A percentile compares a stretch with the other conserved stretches of the same genome.
These are phyloP conservation scores for Drosophila repleta DNA, from an alignment of 1,140 invertebrate genomes.

Conservation along the genomic window DNA sequence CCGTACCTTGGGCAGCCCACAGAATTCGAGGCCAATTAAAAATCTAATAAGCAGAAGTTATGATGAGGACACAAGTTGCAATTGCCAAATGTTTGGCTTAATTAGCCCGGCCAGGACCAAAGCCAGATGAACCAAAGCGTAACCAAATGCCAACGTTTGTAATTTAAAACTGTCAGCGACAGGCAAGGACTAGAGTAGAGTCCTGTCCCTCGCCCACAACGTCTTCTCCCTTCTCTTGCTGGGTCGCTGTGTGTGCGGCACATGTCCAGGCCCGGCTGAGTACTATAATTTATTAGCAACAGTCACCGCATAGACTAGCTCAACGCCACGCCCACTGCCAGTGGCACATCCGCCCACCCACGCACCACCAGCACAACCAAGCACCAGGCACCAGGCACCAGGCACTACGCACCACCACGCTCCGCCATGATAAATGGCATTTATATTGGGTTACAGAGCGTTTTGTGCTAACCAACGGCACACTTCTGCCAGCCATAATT, in stretches of 20 bases:
- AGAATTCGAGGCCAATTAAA: slow-evolving; percentile 65
- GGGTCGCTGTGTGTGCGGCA: slow-evolving; percentile 36
- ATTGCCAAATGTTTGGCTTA: slow-evolving; percentile 70
- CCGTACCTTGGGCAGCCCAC: not conserved
- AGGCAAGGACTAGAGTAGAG: slow-evolving; percentile 26
- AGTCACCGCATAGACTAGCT: slow-evolving; percentile 60
- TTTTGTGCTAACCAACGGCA: slow-evolving; percentile 55
- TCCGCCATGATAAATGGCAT: slow-evolving; percentile 74
- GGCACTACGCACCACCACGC: not conserved
- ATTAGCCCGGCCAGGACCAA: slow-evolving; percentile 48
- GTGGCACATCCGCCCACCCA: not conserved
- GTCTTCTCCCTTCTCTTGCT: not conserved
- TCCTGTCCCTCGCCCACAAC: not conserved
- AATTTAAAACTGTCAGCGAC: slow-evolving; percentile 77
- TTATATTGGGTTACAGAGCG: slow-evolving; percentile 76
- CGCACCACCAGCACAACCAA: not conserved
- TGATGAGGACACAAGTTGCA: slow-evolving; percentile 57
- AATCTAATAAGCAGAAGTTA: slow-evolving; percentile 65
- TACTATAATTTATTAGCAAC: slow-evolving; percentile 78
- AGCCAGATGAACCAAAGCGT: slow-evolving; percentile 17
- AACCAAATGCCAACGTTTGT: slow-evolving; percentile 61
- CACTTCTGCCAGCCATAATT: slow-evolving; percentile 74
- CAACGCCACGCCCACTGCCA: slow-evolving; percentile 21
- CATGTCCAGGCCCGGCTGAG: slow-evolving; percentile 60
- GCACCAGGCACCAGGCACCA: slow-evolving; percentile 45